A percentile compares a stretch with the other conserved stretches of the same genome.
phyloP scores from a whole-genome alignment of 2,113 vertebrate genomes.

The Scolopax mira region DNA sequence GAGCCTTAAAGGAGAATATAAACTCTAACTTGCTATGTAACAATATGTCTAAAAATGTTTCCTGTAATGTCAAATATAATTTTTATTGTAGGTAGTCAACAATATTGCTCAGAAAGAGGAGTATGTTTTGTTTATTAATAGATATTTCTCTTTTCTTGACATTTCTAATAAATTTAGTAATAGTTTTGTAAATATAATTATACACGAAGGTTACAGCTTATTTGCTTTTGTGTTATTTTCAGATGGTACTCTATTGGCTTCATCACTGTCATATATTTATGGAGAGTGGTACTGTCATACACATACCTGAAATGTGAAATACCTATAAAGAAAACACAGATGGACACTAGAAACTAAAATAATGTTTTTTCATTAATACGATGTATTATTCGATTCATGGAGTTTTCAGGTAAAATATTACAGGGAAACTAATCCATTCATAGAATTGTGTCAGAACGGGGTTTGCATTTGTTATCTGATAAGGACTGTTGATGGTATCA shows the following conservation, averaged over 20 bases:
- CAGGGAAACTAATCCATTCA: not conserved
- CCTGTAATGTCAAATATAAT: not conserved
- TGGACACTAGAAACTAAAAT: not conserved
- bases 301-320: not conserved
- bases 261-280: not conserved
- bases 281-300: not conserved
- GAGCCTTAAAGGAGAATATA: not conserved
- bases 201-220: not conserved
- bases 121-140: not conserved
- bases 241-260: not conserved
- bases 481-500: not conserved
- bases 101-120: not conserved
- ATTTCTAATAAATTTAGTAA: not conserved
- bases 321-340: not conserved
- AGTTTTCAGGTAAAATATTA: not conserved
- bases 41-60: not conserved
- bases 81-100: not conserved
- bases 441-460: not conserved
- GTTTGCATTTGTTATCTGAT: slow-evolving; percentile 19
- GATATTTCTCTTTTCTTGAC: not conserved
- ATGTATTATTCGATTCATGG: not conserved
- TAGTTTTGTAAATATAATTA: not conserved
- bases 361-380: not conserved
- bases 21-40: not conserved
- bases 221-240: not conserved